phyloP scores from a whole-genome alignment of 2,113 vertebrate species.

The Salvator merianae region DNA sequence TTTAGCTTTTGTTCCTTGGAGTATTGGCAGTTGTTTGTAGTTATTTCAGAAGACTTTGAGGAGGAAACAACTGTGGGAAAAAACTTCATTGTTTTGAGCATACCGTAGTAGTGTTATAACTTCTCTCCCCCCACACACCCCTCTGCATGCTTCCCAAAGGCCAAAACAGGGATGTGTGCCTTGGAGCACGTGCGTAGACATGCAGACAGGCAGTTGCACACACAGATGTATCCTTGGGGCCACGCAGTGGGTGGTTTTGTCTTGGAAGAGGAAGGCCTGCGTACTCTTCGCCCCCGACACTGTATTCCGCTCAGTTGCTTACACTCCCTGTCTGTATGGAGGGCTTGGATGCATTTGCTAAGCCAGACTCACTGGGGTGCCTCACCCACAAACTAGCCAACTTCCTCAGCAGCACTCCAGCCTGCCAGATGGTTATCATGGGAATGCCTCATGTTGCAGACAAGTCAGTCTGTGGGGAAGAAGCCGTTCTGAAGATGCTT shows the following conservation, averaged over 20 bases:
- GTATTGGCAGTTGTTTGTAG: not conserved
- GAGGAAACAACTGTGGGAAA: not conserved
- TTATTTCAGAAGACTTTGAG: not conserved
- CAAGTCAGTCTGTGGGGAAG: not conserved
- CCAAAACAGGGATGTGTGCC: not conserved
- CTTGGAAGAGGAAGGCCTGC: not conserved
- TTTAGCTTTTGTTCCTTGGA: not conserved
- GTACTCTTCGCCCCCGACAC: not conserved
- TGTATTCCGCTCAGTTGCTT: conserved; percentile 4
- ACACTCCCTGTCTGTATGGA: conserved; percentile 11
- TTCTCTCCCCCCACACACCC: not conserved
- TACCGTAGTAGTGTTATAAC: not conserved
- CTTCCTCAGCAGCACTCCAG: conserved; percentile 27
- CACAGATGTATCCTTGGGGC: not conserved
- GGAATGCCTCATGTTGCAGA: conserved; percentile 22
- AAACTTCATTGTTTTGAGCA: not conserved
- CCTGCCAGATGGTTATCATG: conserved; percentile 34
- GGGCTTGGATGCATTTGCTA: conserved; percentile 11
- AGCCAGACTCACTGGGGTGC: conserved; percentile 10
- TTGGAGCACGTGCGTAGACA: not conserved
- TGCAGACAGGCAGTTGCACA: not conserved
- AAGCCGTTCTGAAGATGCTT: not conserved
- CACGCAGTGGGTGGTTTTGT: conserved; percentile 24
- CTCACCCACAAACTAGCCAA: conserved; percentile 29
- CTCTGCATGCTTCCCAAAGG: not conserved